Percentiles rank a stretch among this genome's conserved stretches.
These are phyloP conservation scores for Myrmecophaga tridactyla DNA, from an alignment of 2,113 vertebrate species.

Conservation along the genomic window DNA sequence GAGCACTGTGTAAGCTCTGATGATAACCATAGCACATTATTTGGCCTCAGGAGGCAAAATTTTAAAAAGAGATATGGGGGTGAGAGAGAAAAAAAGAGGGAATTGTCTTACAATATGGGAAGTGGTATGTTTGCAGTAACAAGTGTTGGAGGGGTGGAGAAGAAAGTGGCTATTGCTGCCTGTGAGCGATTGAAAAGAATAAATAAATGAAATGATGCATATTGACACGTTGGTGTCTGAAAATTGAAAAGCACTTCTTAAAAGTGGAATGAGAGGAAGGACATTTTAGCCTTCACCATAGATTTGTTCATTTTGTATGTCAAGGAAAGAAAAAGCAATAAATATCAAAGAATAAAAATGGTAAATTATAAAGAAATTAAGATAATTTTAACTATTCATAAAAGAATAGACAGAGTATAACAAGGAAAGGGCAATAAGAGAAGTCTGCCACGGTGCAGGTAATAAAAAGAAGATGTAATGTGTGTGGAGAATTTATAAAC, in stretches of 20 bases:
- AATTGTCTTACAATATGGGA: background rate
- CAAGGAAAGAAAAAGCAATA: background rate
- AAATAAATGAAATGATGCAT: background rate
- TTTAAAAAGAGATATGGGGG: background rate
- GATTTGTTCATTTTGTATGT: background rate
- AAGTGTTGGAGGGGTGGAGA: background rate
- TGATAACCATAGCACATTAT: background rate
- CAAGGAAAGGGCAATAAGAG: background rate
- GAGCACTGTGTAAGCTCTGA: background rate
- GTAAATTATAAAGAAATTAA: background rate
- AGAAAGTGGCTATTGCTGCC: background rate
- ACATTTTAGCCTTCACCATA: background rate
- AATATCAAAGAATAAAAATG: background rate
- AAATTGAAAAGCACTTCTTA: background rate
- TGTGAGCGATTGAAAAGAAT: background rate
- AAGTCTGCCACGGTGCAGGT: background rate
- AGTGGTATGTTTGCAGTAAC: too few relatives aligned
- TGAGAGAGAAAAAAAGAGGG: too few relatives aligned
- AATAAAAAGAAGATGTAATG: background rate
- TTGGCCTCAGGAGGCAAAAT: background rate
- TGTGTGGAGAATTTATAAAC: background rate
- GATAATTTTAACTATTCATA: background rate
- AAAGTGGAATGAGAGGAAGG: background rate
- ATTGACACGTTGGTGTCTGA: background rate
- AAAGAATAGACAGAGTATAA: background rate